Evolutionary conservation across 1,140 invertebrate genomes (phyloP), one percentile per base, ranked within the genome.

Genomic region (Diachasma alloeum): DNA sequence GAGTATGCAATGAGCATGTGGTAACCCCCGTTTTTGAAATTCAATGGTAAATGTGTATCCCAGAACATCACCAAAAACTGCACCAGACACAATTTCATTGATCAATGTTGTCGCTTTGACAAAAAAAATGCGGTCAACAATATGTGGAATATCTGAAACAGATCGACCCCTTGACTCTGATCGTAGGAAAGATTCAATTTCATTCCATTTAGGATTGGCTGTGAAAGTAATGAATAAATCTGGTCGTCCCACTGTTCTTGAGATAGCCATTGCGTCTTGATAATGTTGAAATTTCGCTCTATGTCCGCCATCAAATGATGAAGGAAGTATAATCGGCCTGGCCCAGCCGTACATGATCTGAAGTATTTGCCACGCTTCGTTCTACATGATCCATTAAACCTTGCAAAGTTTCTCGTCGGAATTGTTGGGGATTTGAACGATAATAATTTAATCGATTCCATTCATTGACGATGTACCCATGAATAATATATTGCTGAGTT

Each of bases 21-120:
- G 75, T 48, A 72, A 66, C 0, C 75, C 69, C 26, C 75, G 42
- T 67, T 72, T 77, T 48, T 72, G 69, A 68, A 72, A 72, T 67
- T 77, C 69, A 44, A 72, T 67, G 31, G 66, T 56, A 48, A 46
- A 72, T 24, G 31, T 69, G n/a, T 69, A 63, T 15, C 8, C 68
- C 13, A 72, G 59, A 48, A 22, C 17, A 36, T 63, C 53, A 59
- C 67, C 68, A 71, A 75, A 74, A 39, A 78, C 42, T 46, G n/a
- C 5, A 17, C 70, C 74, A 31, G 56, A 53, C 6, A 53, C 3
- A 4, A 77, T 69, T 19, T 77, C 71, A 10, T 63, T 24, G 22
- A 59, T 71, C 13, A 78, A 56, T n/a, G 44, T n/a, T 44, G 9
- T 42, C 2, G 70, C 1, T 70, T 70, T 39, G 37, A 59, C 13